phyloP scores from a whole-genome alignment of 2,888 invertebrate genomes.

The Oxycera nigricornis region DNA sequence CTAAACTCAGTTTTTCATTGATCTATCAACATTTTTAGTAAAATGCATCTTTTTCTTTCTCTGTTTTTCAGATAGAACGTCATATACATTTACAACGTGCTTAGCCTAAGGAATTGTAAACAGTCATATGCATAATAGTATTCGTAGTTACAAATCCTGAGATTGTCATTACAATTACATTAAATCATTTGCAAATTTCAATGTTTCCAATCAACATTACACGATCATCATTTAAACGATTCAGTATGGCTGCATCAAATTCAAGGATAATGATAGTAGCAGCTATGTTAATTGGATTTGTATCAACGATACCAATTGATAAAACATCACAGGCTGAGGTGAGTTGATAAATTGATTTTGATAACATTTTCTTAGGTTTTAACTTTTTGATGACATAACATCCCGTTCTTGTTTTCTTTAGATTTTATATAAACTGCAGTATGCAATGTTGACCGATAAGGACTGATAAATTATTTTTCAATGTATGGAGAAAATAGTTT shows the following conservation, averaged over 20 bases:
- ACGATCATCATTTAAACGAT: constrained; percentile 22
- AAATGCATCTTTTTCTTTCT: neutral
- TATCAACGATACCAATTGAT: constrained; percentile 52
- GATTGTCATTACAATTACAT: neutral
- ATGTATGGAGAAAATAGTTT: too few relatives aligned
- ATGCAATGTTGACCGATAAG: too few relatives aligned
- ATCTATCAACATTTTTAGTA: neutral
- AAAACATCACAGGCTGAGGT: constrained; percentile 61
- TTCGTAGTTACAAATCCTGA: too few relatives aligned
- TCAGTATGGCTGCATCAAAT: constrained; percentile 40
- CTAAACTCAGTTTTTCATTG: too few relatives aligned
- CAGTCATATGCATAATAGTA: neutral
- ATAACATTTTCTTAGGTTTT: neutral
- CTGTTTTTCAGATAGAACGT: neutral
- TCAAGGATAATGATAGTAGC: constrained; percentile 39
- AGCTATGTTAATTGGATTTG: constrained; percentile 41
- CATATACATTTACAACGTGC: neutral
- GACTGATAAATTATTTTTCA: too few relatives aligned
- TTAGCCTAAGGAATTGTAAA: neutral
- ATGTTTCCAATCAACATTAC: constrained; percentile 40
- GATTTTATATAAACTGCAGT: too few relatives aligned
- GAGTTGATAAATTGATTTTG: constrained; percentile 49
- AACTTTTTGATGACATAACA: too few relatives aligned
- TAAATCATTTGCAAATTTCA: too few relatives aligned
- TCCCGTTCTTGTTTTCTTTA: too few relatives aligned